Evolutionary conservation across 2,888 invertebrate species (phyloP).

Genomic region (Opisthograptis luteolata): DNA sequence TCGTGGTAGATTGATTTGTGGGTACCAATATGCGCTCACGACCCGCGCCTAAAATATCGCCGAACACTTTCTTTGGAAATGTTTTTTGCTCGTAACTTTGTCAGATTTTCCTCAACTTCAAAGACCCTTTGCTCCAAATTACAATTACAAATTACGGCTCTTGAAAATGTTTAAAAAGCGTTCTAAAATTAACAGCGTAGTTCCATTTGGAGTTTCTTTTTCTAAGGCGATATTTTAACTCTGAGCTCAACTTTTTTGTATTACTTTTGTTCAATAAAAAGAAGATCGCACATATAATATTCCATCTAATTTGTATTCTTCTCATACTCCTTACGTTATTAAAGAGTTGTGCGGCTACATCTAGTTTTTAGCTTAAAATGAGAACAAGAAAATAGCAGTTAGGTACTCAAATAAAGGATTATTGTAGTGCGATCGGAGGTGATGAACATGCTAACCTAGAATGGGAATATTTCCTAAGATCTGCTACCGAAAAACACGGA

Average conservation of each 20-base stretch:
- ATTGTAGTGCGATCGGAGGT: no score
- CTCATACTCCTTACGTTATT: no score
- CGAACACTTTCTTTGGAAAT: conserved; percentile 36
- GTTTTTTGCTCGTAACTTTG: conserved; percentile 39
- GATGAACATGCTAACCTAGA: no score
- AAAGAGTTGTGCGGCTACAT: no score
- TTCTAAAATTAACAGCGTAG: conserved; percentile 39
- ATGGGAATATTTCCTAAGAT: no score
- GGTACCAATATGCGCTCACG: conserved; percentile 29
- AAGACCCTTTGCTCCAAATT: conserved; percentile 43
- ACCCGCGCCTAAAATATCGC: conserved; percentile 26
- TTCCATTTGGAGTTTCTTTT: conserved; percentile 37
- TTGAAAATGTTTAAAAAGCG: conserved; percentile 40
- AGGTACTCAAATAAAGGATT: no score
- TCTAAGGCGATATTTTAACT: conserved; percentile 17
- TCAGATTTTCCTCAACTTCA: conserved; percentile 41
- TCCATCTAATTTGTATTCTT: no score
- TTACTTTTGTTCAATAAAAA: background rate
- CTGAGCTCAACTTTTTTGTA: background rate
- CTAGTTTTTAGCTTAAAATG: no score
- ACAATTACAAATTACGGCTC: conserved; percentile 42
- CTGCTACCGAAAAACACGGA: no score
- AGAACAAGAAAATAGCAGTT: no score
- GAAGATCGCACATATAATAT: background rate
- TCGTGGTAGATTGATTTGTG: conserved; percentile 23